Percentiles rank a stretch among this genome's conserved stretches.
Conservation (phyloP, 2,113 vertebrate genomes). For the Lynx canadensis region DNA sequence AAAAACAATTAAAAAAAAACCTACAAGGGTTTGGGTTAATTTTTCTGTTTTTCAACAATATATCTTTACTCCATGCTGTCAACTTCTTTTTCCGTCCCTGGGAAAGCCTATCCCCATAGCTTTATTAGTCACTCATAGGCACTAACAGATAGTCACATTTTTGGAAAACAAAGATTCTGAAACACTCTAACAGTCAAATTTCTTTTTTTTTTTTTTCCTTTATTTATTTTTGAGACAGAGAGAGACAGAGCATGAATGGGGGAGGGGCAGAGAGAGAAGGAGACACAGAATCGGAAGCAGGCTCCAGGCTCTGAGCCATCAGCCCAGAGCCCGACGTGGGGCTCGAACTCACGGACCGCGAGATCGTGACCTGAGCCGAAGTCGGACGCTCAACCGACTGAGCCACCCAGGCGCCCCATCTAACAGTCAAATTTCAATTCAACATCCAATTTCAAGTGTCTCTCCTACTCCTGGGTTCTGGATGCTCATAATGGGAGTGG, state of each 20-base stretch:
- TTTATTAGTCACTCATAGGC: not conserved
- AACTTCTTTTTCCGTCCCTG: not conserved
- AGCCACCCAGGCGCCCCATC: too few relatives aligned
- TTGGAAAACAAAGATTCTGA: slow-evolving; percentile 1
- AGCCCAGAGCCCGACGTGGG: too few relatives aligned
- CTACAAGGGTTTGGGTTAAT: not conserved
- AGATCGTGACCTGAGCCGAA: too few relatives aligned
- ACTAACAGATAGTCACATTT: not conserved
- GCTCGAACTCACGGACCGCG: too few relatives aligned
- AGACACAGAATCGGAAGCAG: too few relatives aligned
- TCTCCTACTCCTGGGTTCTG: not conserved
- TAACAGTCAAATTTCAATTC: not conserved
- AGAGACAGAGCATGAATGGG: too few relatives aligned
- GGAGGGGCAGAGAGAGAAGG: too few relatives aligned
- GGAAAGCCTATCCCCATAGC: not conserved
- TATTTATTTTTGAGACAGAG: too few relatives aligned
- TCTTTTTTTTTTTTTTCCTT: too few relatives aligned
- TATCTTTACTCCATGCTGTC: not conserved
- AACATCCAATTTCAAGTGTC: not conserved
- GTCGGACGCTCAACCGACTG: too few relatives aligned
- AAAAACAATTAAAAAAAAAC: not conserved
- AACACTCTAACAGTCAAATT: not conserved
- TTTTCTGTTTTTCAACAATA: not conserved
- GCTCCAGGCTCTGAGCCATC: too few relatives aligned
- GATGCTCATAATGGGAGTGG: not conserved